phyloP scores from a whole-genome alignment of 2,888 invertebrate species.

The Tipula confusa region DNA sequence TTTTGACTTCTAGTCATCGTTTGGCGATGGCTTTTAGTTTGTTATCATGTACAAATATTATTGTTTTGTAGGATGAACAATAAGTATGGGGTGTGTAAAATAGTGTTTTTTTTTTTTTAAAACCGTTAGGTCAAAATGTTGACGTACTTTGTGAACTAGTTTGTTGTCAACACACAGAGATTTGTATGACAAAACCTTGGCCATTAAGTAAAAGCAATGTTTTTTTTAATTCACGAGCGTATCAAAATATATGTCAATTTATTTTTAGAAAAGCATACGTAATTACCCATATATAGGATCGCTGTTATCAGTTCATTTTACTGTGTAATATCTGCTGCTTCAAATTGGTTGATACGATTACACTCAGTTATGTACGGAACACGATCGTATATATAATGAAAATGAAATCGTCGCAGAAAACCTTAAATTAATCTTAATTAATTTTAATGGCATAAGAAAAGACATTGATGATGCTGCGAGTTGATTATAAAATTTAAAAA shows the following conservation, averaged over 20 bases:
- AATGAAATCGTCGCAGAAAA: background rate
- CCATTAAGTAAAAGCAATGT: no score
- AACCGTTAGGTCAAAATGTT: background rate
- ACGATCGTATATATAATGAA: background rate
- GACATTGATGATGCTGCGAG: background rate
- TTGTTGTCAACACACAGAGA: background rate
- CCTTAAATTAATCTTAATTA: background rate
- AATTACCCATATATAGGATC: background rate
- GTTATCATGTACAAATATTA: background rate
- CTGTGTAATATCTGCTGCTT: background rate
- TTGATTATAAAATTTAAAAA: background rate
- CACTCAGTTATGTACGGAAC: background rate
- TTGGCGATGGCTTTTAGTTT: background rate
- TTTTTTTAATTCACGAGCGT: background rate
- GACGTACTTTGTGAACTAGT: background rate
- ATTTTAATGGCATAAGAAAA: background rate
- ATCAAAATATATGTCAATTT: background rate
- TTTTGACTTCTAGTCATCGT: background rate
- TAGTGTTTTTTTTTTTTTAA: background rate
- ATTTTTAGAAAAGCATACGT: background rate
- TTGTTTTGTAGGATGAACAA: background rate
- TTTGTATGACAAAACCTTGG: background rate
- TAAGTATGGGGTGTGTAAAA: background rate
- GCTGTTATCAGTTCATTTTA: background rate
- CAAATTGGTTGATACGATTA: background rate